Evolutionary conservation across 2,888 invertebrate species (phyloP), one percentile per base, ranked within the genome.

Genomic region (Dilophus febrilis): DNA sequence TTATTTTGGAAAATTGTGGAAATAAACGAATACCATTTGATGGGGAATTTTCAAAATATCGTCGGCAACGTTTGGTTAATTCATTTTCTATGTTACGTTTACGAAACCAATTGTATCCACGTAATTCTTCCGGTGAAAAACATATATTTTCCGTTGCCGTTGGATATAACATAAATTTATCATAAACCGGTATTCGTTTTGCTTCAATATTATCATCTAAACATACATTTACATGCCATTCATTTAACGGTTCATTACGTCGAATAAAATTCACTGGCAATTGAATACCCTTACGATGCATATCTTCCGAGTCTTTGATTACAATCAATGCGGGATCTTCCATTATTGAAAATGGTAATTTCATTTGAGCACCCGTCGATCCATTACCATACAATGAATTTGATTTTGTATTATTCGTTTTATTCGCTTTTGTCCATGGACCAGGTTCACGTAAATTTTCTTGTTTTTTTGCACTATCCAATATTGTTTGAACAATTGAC

Each of bases 361-460:
- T 37, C 41, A 41, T 35, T 19, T 12, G 11, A 4, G 30, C 4
- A 11, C 11, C 7, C 2, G 37, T 26, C 33, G 38, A 12, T 29
- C 12, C 12, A 26, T 33, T 27, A 2, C 29, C 26, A 35, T 42
- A 38, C 8, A 40, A 13, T 14, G 22, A 13, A 22, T 31, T 36
- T n/a, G 37, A 38, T 14, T 28, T 32, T 31, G 34, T n/a, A n/a
- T n/a, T n/a, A 40, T n/a, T 38, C 18, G 14, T 28, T 7, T 12
- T 29, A 13, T 37, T 54, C 51, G 5, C 61, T 43, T 61, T 68
- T 38, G 67, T 73, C 84, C 83, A 84, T 4, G 73, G 70, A 2
- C 78, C 76, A 2, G 83, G 68, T 52, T 77, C 75, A 45, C 74
- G 65, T 3, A 69, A 64, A 57, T 85, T 84, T 57, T 85, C 84